phyloP scores from a whole-genome alignment of 2,888 invertebrate genomes.

The Suillia variegata region DNA sequence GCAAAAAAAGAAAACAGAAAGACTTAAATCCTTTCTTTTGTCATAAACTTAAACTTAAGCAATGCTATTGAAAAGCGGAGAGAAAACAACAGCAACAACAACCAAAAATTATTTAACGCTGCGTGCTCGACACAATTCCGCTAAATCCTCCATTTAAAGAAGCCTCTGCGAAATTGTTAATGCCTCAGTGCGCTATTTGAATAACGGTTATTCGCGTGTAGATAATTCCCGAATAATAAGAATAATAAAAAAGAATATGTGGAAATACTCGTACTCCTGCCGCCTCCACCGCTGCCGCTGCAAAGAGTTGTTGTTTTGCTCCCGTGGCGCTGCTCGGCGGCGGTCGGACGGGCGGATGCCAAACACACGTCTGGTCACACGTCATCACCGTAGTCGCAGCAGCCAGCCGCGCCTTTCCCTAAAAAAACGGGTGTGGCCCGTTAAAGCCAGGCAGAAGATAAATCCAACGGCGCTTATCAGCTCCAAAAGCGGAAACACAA shows the following conservation, averaged over 20 bases:
- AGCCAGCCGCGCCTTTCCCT: not conserved
- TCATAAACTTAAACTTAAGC: too few relatives aligned
- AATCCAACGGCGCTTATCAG: conserved; percentile 36
- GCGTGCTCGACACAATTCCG: too few relatives aligned
- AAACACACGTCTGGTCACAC: not conserved
- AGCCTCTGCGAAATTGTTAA: not conserved
- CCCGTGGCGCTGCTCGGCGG: too few relatives aligned
- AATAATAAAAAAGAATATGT: not conserved
- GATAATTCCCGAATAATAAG: conserved; percentile 8
- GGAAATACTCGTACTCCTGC: too few relatives aligned
- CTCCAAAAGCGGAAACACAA: conserved; percentile 44
- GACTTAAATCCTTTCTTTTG: too few relatives aligned
- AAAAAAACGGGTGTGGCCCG: not conserved
- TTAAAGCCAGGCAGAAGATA: conserved; percentile 5
- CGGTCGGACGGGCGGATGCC: too few relatives aligned
- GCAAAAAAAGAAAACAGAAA: too few relatives aligned
- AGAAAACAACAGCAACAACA: too few relatives aligned
- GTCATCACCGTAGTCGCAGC: not conserved
- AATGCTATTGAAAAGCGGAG: too few relatives aligned
- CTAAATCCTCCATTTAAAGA: not conserved
- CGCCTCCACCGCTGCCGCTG: not conserved
- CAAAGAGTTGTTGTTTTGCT: too few relatives aligned
- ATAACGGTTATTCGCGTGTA: conserved; percentile 9
- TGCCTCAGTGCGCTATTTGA: conserved; percentile 12
- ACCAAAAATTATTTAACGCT: too few relatives aligned